These are phyloP conservation scores for Lepidonotus clava DNA, from an alignment of 2,888 invertebrate genomes.

Conservation along the genomic window DNA sequence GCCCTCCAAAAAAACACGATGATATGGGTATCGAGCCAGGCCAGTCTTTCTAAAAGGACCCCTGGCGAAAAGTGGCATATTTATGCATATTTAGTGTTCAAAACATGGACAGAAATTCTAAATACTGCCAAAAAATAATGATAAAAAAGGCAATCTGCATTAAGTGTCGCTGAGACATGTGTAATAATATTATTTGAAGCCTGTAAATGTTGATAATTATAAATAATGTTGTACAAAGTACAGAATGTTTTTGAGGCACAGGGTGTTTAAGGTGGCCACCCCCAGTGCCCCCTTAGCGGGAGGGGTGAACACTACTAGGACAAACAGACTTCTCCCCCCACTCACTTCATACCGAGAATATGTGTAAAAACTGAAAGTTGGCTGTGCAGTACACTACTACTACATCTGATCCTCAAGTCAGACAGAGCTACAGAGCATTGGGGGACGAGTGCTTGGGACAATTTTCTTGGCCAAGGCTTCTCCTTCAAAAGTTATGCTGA, in stretches of 20 bases:
- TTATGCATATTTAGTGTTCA: slow-evolving; percentile 49
- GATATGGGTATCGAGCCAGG: slow-evolving; percentile 26
- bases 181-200: slow-evolving; percentile 40
- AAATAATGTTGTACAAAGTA: slow-evolving; percentile 50
- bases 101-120: slow-evolving; percentile 46
- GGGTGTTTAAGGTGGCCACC: not conserved
- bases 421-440: slow-evolving; percentile 16
- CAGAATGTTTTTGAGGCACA: not conserved
- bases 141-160: slow-evolving; percentile 32
- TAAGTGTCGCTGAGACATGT: slow-evolving; percentile 46
- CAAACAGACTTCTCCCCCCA: not conserved
- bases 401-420: slow-evolving; percentile 6
- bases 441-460: not conserved
- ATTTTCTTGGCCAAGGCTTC: not conserved
- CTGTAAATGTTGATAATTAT: slow-evolving; percentile 45
- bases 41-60: not conserved
- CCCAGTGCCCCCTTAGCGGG: not conserved
- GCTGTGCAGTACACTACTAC: slow-evolving; percentile 32
- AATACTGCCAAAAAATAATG: slow-evolving; percentile 47
- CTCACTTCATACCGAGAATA: slow-evolving; percentile 9
- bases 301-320: not conserved
- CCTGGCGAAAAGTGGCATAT: slow-evolving; percentile 30
- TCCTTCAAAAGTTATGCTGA: not conserved
- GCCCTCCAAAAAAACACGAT: slow-evolving; percentile 8
- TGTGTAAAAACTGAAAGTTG: not conserved